Base-by-base conservation (phyloP, 2,113 vertebrate genomes). In the Sisor rabdophorus region DNA sequence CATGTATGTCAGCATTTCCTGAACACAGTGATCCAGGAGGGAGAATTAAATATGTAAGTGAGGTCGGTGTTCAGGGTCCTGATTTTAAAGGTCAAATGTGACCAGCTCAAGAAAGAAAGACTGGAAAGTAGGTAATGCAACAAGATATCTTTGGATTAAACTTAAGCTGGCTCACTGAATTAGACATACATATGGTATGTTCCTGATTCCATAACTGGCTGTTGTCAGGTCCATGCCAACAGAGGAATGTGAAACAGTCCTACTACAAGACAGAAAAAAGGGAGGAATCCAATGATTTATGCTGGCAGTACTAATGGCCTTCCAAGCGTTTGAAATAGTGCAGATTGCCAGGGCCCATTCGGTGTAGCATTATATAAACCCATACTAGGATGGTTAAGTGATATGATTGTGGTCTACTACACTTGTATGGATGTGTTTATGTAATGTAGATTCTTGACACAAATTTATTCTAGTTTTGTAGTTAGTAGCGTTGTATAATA, bases 51-150 rank as follows among this genome's bases (percentile, higher is more conserved):
- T 26, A 59, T 17, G 44, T 20, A 30, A 26, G 7, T 11, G 75
- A 78, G 89, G 85, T 86, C 22, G 24, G 75, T 88, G 88, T 85
- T 86, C 50, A 75, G 30, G 19, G 17, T 48, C 22, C 22, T 22
- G 71, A 80, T 30, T 17, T 89, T 85, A 90, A 83, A 80, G 59
- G 36, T 64, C 71, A 79, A 76, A 84, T 54, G 24, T 81, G 85
- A 89, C 86, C 87, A 79, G 85, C 87, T 86, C 89, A 84, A 88
- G 87, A 89, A 6, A 7, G 40, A 30, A 17, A n/a, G 30, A 56
- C 20, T 11, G 36, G 24, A 22, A 32, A 22, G 2, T 40, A 24
- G 48, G 13, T 5, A 50, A 19, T 71, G 52, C 67, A 53, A 30
- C 15, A 24, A 17, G 9, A 30, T 72, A 47, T 58, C 32, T 48